A percentile compares a stretch with the other conserved stretches of the same genome.
Evolutionary conservation across 2,113 vertebrate genomes (phyloP).

Genomic region (Ictalurus punctatus): DNA sequence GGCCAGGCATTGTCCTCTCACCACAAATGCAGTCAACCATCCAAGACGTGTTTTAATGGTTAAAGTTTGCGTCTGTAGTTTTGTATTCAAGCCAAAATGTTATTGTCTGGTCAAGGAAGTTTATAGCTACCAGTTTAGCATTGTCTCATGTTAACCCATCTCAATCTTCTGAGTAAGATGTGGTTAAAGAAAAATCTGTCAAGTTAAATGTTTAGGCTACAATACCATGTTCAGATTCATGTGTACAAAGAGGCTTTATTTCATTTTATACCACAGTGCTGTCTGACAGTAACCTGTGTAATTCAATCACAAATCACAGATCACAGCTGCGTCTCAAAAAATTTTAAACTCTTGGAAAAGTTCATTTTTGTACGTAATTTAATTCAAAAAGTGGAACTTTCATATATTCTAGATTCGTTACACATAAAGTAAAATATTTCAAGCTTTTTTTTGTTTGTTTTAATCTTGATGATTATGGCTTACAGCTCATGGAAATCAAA

Average conservation of each 20-base stretch:
- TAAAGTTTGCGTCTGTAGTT: not conserved
- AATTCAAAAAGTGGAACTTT: too few species aligned
- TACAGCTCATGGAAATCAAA: too few species aligned
- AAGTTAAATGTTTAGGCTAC: not conserved
- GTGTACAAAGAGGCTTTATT: not conserved
- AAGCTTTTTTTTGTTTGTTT: too few species aligned
- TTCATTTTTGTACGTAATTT: too few species aligned
- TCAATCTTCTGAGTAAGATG: not conserved
- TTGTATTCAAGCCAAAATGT: not conserved
- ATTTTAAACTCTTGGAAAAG: too few species aligned
- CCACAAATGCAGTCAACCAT: not conserved
- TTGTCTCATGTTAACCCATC: not conserved
- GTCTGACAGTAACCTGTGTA: not conserved
- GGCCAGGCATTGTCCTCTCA: not conserved
- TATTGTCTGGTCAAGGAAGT: not conserved
- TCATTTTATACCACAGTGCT: not conserved
- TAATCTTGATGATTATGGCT: too few species aligned
- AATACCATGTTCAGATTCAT: too few species aligned
- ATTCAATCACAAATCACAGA: not conserved
- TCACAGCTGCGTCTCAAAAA: too few species aligned
- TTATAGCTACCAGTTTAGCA: not conserved
- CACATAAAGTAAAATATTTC: too few species aligned
- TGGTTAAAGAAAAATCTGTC: not conserved
- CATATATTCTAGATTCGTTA: too few species aligned
- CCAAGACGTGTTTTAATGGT: not conserved